Evolutionary conservation across 2,888 invertebrate species (phyloP), one percentile per base, ranked within the genome.

Genomic region (Anthoptus insignis): DNA sequence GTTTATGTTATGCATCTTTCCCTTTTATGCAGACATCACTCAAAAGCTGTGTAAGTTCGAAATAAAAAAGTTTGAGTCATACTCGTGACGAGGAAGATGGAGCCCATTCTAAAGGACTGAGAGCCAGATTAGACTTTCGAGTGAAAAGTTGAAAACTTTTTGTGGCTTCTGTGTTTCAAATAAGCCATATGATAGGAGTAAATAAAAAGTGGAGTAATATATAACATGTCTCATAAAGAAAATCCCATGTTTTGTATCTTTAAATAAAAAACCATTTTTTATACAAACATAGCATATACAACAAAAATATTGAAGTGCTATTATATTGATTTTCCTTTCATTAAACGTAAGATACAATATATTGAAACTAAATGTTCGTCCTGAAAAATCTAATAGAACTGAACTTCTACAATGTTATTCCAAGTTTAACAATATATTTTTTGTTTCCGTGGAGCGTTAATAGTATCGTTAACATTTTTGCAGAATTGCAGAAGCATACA

Each of bases 111-210:
- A 45, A 61, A 59, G 45, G 61, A 61, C 54, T 54, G 34, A 61
- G 47, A 61, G 61, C 45, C 61, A 61, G 61, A 61, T 61, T 61
- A 64, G 49, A 29, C 63, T 64, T 64, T 64, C 47, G 63, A 57
- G 63, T 64, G 57, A 47, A 64, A 64, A 64, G 63, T 64, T 64
- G 63, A 57, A 64, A 64, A 64, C 63, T 64, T 64, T 64, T 64
- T 64, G 63, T 57, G 57, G 57, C 63, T 64, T 56, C 50, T 50
- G 39, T 37, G 63, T 57, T 64, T 64, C 22, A 64, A 57, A 39
- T 64, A 24, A 64, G 63, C 56, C 50, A 42, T 29, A 50, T 27
- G 32, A 42, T 39, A 57, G 49, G 32, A 49, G 63, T 57, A 47
- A 64, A 64, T 64, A 57, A 64, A 64, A 54, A 50, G 54, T 57